A percentile compares a stretch with the other conserved stretches of the same genome.
Evolutionary conservation across 92 coral and sea anemone genomes (phyloP).

Genomic region (Muricea muricata): DNA sequence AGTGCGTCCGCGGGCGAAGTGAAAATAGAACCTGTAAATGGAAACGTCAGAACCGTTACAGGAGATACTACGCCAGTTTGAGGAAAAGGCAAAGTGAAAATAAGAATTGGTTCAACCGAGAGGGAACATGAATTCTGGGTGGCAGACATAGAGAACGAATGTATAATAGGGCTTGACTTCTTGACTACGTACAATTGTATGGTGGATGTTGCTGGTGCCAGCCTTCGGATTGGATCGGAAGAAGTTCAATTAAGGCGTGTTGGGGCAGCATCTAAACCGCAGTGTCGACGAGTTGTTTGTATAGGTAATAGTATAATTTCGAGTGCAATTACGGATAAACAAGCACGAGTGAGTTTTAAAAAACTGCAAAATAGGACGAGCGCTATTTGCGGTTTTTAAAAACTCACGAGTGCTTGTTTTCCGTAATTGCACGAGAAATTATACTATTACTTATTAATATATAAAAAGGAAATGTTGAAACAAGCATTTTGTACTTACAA

Average conservation of each 20-base stretch:
- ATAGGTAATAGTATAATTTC: no score
- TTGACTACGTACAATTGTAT: constrained; percentile 54
- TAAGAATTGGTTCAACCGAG: constrained; percentile 48
- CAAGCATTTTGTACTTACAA: no score
- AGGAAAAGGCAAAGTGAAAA: constrained; percentile 18
- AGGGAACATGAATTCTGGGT: constrained; percentile 45
- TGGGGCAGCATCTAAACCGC: no score
- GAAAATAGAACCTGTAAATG: not conserved
- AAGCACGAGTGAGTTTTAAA: no score
- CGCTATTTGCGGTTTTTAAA: no score
- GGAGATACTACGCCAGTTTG: constrained; percentile 44
- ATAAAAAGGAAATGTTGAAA: no score
- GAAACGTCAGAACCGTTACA: constrained; percentile 42
- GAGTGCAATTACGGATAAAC: no score
- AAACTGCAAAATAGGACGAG: no score
- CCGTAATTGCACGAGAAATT: no score
- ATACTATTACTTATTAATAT: no score
- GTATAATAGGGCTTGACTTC: constrained; percentile 63
- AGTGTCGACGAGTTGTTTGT: constrained; percentile 42
- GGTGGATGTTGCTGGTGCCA: constrained; percentile 36
- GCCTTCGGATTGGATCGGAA: constrained; percentile 35
- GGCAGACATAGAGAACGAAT: constrained; percentile 49
- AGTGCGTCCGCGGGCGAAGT: not conserved
- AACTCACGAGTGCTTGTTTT: no score
- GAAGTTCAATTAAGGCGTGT: constrained; percentile 48